Base-by-base conservation (phyloP, 2,888 invertebrate genomes). In the Dolomedes plantarius region DNA sequence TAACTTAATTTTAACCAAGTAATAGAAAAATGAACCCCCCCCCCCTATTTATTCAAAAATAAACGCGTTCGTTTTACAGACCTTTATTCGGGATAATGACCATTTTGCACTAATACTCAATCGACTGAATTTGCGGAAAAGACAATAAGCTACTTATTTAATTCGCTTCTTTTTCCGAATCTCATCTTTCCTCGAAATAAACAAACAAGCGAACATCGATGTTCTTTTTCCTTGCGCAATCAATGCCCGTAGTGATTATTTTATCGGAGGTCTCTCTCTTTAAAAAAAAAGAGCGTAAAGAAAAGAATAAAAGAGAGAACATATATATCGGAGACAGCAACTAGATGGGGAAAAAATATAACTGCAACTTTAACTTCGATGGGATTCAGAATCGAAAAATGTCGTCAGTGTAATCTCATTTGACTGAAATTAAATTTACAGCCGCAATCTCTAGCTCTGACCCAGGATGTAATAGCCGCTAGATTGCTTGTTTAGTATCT, bases 391-490 rank as follows among this genome's bases (percentile, higher is more conserved):
- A 72, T 71, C 72, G 64, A 83, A 85, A 83, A 85, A 46, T 85
- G 72, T 77, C 83, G 83, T 76, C 76, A 78, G 77, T 56, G 77
- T 85, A 85, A 85, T 85, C 83, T 77, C 71, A 72, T 85, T 77
- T 67, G 77, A 85, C 65, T 85, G 67, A 85, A 85, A 85, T 85
- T 85, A 85, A 85, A 85, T 85, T 85, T 77, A 83, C 82, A 76
- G 76, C 82, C 82, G 65, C 82, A 83, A 76, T 83, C 82, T 71
- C 71, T 71, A 76, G 32, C 50, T 67, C 36, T 76, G 71, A 68
- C 67, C 72, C 65, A 71, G 39, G 56, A 73, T 77, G 83, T 85
- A 85, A 85, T 85, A 72, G 83, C 56, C 73, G 27, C 62, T 72
- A 50, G 73, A 77, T 77, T 73, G 72, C 73, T 85, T 85, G 77